These are phyloP conservation scores for Drosophila arizonae DNA, from an alignment of 1,140 invertebrate species.

Conservation along the genomic window DNA sequence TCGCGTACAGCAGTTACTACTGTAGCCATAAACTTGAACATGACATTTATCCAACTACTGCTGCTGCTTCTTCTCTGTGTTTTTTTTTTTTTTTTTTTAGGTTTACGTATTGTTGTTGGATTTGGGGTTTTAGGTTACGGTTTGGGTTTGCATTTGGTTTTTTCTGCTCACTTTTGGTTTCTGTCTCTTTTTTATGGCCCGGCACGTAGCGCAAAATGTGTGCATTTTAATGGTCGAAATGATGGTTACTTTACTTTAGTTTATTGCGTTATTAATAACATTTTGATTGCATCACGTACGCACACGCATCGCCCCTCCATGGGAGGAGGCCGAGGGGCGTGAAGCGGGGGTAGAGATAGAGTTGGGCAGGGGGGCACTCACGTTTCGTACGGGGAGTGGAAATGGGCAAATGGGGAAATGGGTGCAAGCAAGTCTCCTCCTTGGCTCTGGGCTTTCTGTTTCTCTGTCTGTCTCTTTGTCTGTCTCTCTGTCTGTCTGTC, in stretches of 20 bases:
- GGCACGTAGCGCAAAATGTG: conserved; percentile 71
- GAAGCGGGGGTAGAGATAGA: no score
- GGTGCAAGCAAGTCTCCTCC: conserved; percentile 71
- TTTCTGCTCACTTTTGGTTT: no score
- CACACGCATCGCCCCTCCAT: conserved; percentile 48
- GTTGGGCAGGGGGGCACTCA: conserved; percentile 27
- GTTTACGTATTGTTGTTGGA: not conserved
- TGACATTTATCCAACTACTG: conserved; percentile 18
- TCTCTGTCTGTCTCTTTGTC: conserved; percentile 12
- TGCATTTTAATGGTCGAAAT: conserved; percentile 78
- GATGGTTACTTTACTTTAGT: conserved; percentile 69
- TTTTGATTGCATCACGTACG: conserved; percentile 80
- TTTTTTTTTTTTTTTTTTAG: not conserved
- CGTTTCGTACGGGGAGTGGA: conserved; percentile 68
- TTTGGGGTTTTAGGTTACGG: conserved; percentile 1
- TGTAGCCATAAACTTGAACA: conserved; percentile 35
- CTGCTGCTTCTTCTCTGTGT: not conserved
- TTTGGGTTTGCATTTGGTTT: conserved; percentile 7
- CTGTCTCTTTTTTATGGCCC: conserved; percentile 5
- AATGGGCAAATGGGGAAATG: conserved; percentile 68
- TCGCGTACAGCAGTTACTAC: not conserved
- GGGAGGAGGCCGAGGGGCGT: no score
- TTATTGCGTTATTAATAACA: conserved; percentile 78
- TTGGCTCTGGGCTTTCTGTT: conserved; percentile 36
- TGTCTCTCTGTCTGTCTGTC: conserved; percentile 4